Percentiles rank a stretch among this genome's conserved stretches.
phyloP scores from a whole-genome alignment of 2,797 vertebrate species.

The Peromyscus nudipes region DNA sequence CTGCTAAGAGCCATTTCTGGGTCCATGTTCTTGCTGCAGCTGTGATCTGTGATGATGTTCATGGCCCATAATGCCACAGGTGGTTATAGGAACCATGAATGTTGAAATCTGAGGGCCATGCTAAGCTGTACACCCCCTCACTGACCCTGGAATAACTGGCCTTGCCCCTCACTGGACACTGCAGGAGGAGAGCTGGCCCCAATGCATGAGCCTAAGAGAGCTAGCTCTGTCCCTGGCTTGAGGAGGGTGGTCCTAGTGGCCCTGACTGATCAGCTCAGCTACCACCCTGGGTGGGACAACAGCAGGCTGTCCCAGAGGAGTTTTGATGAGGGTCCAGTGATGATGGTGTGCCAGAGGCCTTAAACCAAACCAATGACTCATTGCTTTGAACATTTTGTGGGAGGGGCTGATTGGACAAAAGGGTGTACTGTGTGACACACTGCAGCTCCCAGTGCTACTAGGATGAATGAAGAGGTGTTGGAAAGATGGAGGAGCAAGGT shows the following conservation, averaged over 20 bases:
- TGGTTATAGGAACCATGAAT: not conserved
- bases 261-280: not conserved
- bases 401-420: not conserved
- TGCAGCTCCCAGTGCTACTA: not conserved
- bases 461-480: not conserved
- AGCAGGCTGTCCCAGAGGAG: not conserved
- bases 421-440: not conserved
- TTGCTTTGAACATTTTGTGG: not conserved
- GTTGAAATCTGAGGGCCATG: not conserved
- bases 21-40: not conserved
- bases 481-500: not conserved
- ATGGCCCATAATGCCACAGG: not conserved
- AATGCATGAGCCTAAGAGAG: not conserved
- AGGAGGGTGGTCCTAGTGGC: not conserved
- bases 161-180: not conserved
- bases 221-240: not conserved
- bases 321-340: not conserved
- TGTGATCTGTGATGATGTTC: not conserved
- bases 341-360: not conserved
- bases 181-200: too few species aligned
- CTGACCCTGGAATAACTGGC: not conserved
- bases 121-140: not conserved
- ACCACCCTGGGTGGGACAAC: not conserved
- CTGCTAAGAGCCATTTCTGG: not conserved
- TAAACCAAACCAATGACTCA: not conserved